These are phyloP conservation scores for Idaea dimidiata DNA, from an alignment of 2,888 invertebrate species.

Conservation along the genomic window DNA sequence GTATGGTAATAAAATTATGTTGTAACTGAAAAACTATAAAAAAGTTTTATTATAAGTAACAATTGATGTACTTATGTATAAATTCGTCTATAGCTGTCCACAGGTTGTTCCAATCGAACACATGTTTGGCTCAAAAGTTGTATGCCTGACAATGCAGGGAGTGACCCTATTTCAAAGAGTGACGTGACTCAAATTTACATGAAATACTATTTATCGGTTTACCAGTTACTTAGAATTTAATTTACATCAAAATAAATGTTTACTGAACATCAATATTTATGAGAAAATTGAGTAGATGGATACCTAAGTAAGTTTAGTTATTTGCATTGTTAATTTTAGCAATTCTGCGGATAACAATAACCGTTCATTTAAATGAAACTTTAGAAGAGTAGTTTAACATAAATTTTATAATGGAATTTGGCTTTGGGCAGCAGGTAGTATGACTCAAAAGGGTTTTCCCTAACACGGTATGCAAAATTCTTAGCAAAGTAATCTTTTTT, in stretches of 20 bases:
- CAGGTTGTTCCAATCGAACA: conserved; percentile 25
- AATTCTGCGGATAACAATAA: not conserved
- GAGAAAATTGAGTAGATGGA: not conserved
- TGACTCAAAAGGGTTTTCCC: not conserved
- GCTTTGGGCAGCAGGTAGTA: not conserved
- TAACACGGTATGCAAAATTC: not conserved
- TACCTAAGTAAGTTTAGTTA: not conserved
- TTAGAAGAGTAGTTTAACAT: not conserved
- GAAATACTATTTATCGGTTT: conserved; percentile 20
- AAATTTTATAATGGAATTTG: not conserved
- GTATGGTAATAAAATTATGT: not conserved
- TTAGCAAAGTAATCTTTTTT: not conserved
- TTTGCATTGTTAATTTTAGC: conserved; percentile 1
- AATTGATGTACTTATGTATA: too few species aligned
- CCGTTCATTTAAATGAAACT: not conserved
- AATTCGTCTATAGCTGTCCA: not conserved
- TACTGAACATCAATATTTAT: not conserved
- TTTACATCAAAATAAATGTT: conserved; percentile 3
- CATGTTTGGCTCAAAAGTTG: conserved; percentile 21
- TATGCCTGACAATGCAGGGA: conserved; percentile 39
- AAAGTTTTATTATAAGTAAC: not conserved
- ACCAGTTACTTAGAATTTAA: conserved; percentile 13
- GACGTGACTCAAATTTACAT: conserved; percentile 23
- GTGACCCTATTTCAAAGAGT: conserved; percentile 36
- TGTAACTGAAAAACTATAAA: not conserved